Percentiles rank a stretch among this genome's conserved stretches.
Conservation (phyloP, 2,113 vertebrate species). For the Thunnus thynnus region DNA sequence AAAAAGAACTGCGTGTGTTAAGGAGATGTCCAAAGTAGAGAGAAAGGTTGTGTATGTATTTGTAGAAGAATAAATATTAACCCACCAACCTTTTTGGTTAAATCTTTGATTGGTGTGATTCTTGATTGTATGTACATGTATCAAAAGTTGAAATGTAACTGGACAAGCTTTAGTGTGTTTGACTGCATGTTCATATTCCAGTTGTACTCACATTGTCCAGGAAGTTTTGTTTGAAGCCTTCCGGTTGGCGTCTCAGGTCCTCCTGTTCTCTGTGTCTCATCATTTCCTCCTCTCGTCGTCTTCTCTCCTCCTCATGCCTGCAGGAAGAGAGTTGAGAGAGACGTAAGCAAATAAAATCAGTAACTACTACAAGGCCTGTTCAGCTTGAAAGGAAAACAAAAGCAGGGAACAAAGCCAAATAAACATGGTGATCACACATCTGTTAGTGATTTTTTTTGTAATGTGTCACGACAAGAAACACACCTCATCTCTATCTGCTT, state of each 20-base stretch:
- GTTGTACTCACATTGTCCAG: slow-evolving; percentile 93
- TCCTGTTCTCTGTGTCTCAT: slow-evolving; percentile 96
- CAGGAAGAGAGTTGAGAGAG: background rate
- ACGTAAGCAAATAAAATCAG: background rate
- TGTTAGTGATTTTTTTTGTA: no score
- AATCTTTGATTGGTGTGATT: background rate
- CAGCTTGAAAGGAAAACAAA: background rate
- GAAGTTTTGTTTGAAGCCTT: slow-evolving; percentile 94
- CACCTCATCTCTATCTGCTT: slow-evolving; percentile 98
- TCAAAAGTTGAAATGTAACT: background rate
- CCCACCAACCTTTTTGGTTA: background rate
- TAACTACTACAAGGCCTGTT: background rate
- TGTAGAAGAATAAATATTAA: background rate
- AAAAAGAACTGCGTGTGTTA: no score
- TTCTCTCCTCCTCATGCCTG: slow-evolving; percentile 95
- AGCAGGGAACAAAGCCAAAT: no score
- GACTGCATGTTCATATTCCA: background rate
- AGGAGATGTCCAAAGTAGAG: background rate
- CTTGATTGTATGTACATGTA: background rate
- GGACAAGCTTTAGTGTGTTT: background rate
- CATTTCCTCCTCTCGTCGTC: slow-evolving; percentile 95
- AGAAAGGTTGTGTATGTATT: background rate
- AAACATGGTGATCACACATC: no score
- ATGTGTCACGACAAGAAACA: background rate
- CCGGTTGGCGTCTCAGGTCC: slow-evolving; percentile 91